Conservation (phyloP, 2,113 vertebrate genomes). For the Serinus canaria region DNA sequence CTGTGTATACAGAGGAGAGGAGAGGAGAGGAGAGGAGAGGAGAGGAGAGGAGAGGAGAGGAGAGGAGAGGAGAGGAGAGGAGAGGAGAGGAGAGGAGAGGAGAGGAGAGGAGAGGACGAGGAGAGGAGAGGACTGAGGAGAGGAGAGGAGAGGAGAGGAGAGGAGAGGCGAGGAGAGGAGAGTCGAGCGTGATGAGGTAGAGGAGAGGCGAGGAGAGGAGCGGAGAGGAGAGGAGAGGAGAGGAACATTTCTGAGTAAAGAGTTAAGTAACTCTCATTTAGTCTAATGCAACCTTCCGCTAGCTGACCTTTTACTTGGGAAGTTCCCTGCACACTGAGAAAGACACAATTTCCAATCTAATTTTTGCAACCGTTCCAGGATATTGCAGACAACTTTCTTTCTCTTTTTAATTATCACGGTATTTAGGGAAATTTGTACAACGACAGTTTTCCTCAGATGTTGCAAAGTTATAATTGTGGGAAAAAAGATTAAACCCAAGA, state of each 20-base stretch:
- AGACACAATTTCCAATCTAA: background rate
- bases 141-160: too few species aligned
- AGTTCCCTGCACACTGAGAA: background rate
- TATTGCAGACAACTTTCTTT: background rate
- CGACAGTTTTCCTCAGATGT: background rate
- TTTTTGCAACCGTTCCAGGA: background rate
- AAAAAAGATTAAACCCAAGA: background rate
- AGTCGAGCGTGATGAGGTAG: too few species aligned
- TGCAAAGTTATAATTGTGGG: background rate
- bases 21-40: too few species aligned
- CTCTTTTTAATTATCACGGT: background rate
- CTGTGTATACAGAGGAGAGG: background rate
- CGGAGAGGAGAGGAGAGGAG: background rate
- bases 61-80: too few species aligned
- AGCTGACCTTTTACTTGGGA: background rate
- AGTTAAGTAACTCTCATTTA: background rate
- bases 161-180: too few species aligned
- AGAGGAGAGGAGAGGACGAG: background rate
- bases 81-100: background rate
- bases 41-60: too few species aligned
- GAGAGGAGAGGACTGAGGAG: background rate
- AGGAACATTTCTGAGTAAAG: background rate
- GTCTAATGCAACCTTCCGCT: background rate
- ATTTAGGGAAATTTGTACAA: background rate
- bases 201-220: too few species aligned